These are phyloP conservation scores for Zapus hudsonius DNA, from an alignment of 2,113 vertebrate genomes.

Conservation along the genomic window DNA sequence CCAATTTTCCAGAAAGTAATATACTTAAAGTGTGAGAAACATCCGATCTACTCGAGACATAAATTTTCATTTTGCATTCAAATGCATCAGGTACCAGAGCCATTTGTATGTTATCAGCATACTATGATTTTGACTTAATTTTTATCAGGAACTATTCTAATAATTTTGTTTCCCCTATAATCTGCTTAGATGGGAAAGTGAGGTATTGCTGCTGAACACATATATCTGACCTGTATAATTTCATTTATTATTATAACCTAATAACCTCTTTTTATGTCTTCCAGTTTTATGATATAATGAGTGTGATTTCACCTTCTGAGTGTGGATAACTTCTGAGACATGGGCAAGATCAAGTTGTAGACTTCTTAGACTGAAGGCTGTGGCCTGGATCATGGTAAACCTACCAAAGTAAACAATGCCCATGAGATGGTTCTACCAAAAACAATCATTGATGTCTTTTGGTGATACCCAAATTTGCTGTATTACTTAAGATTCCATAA, in stretches of 20 bases:
- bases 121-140: constrained; percentile 9
- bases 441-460: constrained; percentile 14
- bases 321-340: constrained; percentile 63
- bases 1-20: neutral
- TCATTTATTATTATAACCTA: constrained; percentile 46
- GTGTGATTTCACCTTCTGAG: constrained; percentile 41
- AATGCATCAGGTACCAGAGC: neutral
- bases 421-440: constrained; percentile 25
- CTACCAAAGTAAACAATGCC: constrained; percentile 43
- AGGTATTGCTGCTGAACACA: neutral
- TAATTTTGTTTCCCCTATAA: neutral
- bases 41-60: neutral
- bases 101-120: neutral
- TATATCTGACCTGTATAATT: constrained; percentile 4
- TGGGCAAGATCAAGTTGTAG: constrained; percentile 46
- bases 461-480: constrained; percentile 49
- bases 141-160: neutral
- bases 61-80: constrained; percentile 13
- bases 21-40: neutral
- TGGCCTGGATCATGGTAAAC: constrained; percentile 42
- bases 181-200: neutral
- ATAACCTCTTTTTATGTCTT: constrained; percentile 67
- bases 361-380: constrained; percentile 49
- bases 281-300: constrained; percentile 52
- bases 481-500: constrained; percentile 57